Evolutionary conservation across 2,888 invertebrate species (phyloP).

Genomic region (Acronicta leporina): DNA sequence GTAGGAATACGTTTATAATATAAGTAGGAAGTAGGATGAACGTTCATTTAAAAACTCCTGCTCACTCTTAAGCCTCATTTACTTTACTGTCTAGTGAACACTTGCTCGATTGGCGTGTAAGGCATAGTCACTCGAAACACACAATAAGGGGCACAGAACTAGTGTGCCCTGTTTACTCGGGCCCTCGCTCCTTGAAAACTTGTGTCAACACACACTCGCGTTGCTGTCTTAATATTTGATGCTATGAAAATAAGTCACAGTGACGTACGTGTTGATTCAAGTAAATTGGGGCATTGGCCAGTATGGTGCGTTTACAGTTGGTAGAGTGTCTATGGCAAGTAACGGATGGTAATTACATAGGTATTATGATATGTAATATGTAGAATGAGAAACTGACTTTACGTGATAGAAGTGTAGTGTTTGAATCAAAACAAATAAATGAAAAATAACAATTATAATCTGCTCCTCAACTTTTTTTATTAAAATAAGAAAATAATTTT

Average conservation of each 20-base stretch:
- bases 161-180: slow-evolving; percentile 37
- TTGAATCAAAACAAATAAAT: too few species aligned
- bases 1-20: too few species aligned
- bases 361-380: too few species aligned
- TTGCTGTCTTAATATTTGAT: slow-evolving; percentile 46
- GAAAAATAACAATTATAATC: too few species aligned
- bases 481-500: too few species aligned
- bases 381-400: too few species aligned
- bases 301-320: slow-evolving; percentile 1
- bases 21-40: too few species aligned
- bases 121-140: slow-evolving; percentile 17
- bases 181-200: slow-evolving; percentile 25
- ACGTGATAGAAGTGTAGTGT: too few species aligned
- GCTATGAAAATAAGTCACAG: slow-evolving; percentile 30
- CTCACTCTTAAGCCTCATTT: slow-evolving; percentile 8
- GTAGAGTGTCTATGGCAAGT: neutral
- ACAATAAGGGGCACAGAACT: slow-evolving; percentile 11
- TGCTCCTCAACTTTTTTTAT: too few species aligned
- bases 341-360: too few species aligned
- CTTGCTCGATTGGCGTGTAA: slow-evolving; percentile 20
- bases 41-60: neutral
- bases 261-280: slow-evolving; percentile 39
- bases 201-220: slow-evolving; percentile 39
- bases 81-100: slow-evolving; percentile 18
- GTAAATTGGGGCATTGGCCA: slow-evolving; percentile 46